Evolutionary conservation across 2,797 vertebrate genomes (phyloP).

Genomic region (Clarias laeviceps): DNA sequence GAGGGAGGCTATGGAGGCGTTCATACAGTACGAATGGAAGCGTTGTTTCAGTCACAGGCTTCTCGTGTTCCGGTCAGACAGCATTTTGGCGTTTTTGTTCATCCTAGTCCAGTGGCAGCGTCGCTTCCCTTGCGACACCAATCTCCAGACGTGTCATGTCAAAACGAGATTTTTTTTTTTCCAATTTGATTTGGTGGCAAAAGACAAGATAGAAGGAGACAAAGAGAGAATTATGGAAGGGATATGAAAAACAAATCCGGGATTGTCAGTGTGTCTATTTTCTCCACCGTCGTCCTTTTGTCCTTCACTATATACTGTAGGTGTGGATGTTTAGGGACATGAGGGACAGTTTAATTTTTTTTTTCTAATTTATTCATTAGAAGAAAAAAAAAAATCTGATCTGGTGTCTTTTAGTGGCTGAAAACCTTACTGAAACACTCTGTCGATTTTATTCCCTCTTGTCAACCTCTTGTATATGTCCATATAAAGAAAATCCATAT

Average conservation of each 20-base stretch:
- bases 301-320: background rate
- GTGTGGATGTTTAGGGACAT: background rate
- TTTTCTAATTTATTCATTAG: too few relatives aligned
- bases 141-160: background rate
- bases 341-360: background rate
- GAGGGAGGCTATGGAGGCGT: slow-evolving; percentile 28
- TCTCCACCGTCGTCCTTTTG: background rate
- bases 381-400: background rate
- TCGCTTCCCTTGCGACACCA: background rate
- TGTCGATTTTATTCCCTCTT: background rate
- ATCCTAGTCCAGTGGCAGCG: slow-evolving; percentile 27
- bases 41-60: slow-evolving; percentile 5
- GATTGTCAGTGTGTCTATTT: background rate
- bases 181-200: background rate
- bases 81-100: slow-evolving; percentile 21
- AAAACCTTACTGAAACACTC: background rate
- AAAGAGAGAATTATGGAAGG: background rate
- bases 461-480: background rate
- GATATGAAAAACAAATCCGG: too few relatives aligned
- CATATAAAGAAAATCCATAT: background rate
- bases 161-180: background rate
- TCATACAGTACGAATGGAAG: slow-evolving; percentile 35
- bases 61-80: slow-evolving; percentile 37
- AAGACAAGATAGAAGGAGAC: background rate
- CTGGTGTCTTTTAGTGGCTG: background rate